These are phyloP conservation scores for Lydus trimaculatus DNA, from an alignment of 2,888 invertebrate genomes.

Conservation along the genomic window DNA sequence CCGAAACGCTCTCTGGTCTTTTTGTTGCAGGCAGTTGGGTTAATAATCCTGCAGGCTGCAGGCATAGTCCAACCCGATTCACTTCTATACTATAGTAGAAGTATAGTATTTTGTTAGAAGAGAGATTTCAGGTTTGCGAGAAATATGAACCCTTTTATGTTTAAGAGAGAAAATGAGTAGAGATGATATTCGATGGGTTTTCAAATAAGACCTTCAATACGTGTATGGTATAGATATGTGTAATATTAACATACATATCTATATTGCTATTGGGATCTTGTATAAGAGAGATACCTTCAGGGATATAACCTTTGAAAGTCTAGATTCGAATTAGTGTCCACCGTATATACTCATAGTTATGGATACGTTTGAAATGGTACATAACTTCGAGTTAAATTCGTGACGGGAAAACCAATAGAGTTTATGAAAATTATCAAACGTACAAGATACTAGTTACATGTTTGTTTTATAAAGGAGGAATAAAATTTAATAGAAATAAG, in stretches of 20 bases:
- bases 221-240: not conserved
- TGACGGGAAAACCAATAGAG: too few species aligned
- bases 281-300: not conserved
- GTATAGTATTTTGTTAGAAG: slow-evolving; percentile 4
- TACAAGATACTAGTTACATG: too few species aligned
- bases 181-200: not conserved
- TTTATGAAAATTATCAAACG: too few species aligned
- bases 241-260: not conserved
- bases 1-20: slow-evolving; percentile 50
- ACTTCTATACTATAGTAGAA: slow-evolving; percentile 25
- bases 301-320: not conserved
- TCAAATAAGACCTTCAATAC: not conserved
- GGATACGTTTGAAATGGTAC: too few species aligned
- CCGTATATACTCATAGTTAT: not conserved
- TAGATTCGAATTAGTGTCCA: not conserved
- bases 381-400: too few species aligned
- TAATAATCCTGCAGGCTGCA: slow-evolving; percentile 52
- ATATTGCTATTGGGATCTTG: not conserved
- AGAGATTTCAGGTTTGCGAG: slow-evolving; percentile 51
- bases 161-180: slow-evolving; percentile 33
- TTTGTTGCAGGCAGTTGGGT: slow-evolving; percentile 55
- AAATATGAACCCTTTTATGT: slow-evolving; percentile 54
- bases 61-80: slow-evolving; percentile 52
- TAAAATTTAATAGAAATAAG: not conserved
- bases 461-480: not conserved